A percentile compares a stretch with the other conserved stretches of the same genome.
Evolutionary conservation across 2,113 vertebrate species (phyloP).

Genomic region (Pseudorectes ferrugineus): DNA sequence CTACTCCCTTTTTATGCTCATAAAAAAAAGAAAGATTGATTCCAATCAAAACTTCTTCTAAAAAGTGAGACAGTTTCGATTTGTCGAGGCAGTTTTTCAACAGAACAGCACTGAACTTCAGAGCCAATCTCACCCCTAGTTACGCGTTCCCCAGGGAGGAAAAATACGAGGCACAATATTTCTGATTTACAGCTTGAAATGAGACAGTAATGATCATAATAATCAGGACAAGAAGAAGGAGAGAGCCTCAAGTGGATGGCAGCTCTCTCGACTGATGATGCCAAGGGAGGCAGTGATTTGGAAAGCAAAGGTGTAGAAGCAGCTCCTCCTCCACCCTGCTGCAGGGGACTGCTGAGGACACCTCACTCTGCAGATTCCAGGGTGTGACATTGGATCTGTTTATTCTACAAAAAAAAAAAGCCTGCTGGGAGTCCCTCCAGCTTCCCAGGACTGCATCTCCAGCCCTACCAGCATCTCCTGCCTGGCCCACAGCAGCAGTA

Average conservation of each 20-base stretch:
- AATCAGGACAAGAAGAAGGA: constrained; percentile 64
- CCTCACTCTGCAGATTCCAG: background rate
- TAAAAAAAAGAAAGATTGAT: constrained; percentile 67
- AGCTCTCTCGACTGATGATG: constrained; percentile 45
- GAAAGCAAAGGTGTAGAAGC: background rate
- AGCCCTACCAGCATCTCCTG: background rate
- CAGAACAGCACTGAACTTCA: constrained; percentile 49
- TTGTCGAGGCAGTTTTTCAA: constrained; percentile 60
- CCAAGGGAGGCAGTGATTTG: constrained; percentile 6
- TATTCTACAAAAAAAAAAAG: background rate
- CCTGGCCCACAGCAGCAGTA: background rate
- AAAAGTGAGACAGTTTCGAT: constrained; percentile 62
- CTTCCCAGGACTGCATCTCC: background rate
- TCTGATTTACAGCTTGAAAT: constrained; percentile 64
- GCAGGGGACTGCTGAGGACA: background rate
- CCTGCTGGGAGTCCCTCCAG: background rate
- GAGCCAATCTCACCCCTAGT: constrained; percentile 55
- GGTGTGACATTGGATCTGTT: background rate
- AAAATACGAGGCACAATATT: constrained; percentile 63
- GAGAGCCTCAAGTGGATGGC: constrained; percentile 53
- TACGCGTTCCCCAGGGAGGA: constrained; percentile 17
- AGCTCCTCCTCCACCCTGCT: accelerated
- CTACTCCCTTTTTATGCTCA: constrained; percentile 68
- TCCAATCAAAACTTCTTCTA: constrained; percentile 71
- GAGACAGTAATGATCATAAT: constrained; percentile 65